Base-by-base conservation (phyloP, 2,797 vertebrate genomes). In the Peromyscus melanophrys region DNA sequence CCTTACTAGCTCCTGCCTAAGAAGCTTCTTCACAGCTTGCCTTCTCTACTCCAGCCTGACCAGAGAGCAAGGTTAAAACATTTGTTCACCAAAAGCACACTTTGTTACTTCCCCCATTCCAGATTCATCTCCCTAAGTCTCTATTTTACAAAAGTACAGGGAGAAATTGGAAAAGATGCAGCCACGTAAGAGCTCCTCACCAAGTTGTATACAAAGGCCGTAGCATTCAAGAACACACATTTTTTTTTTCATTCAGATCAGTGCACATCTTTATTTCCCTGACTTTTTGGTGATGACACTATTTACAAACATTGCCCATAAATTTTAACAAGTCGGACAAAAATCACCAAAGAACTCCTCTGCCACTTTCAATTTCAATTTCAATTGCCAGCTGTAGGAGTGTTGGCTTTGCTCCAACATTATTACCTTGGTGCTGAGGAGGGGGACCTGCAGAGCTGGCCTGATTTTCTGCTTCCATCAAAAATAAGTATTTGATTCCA, bases 281-380 rank as follows among this genome's bases (percentile, higher is more conserved):
- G 49, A 9, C 2, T 49, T 71, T 76, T 88, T 95, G 88, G 25
- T 55, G 73, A 40, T 69, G 61, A 52, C 69, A 96, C 61, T 1
- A 1, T 40, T 63, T 76, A 16, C 61, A 95, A 80, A 23, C 40
- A 65, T 90, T 40, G 37, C 29, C 49, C 55, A 55, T 0, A 49
- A 89, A 97, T 78, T 92, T 67, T 85, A 89, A 43, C 57, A 93
- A 73, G 61, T 90, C 61, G n/a, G 55, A 75, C 34, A 10, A 90
- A 90, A 94, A 81, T 0, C 40, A 69, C 19, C 37, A 61, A 86
- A 95, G 73, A 86, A 78, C 34, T 43, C 10, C 86, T 69, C 96
- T 65, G 55, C 49, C 63, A 4, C 85, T 86, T 96, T 77, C 73
- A 71, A 4, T 31, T 73, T 37, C 69, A 37, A 40, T 73, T 23